Base-by-base conservation (phyloP, 2,888 invertebrate species). In the Stenoptilia bipunctidactyla region DNA sequence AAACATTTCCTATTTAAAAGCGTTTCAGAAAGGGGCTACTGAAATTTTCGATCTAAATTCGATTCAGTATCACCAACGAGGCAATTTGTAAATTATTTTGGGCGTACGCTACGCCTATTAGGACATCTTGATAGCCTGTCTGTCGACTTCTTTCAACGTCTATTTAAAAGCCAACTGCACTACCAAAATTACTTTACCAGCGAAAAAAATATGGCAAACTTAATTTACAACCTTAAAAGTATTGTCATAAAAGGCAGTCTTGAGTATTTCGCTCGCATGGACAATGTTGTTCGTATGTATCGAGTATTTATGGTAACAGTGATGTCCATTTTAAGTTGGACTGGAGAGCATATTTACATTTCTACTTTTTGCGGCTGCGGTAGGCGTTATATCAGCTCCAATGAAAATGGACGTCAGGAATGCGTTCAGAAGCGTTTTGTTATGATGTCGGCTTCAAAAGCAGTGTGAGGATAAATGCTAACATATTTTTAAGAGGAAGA, bases 121-220 rank as follows among this genome's bases (percentile, higher is more conserved):
- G 80, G 62, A 69, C 64, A 63, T 69, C 80, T 75, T 80, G 82
- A 82, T 77, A 68, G 75, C 68, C 12, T 73, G 73, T 63, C 80
- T 67, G 77, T 77, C 74, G 62, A 69, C 68, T 76, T 79, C 80
- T 83, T 80, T 83, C 83, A 80, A 64, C 83, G 51, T 80, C 71
- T 80, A 77, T 82, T 82, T 83, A 77, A 83, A 77, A 79, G 73
- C 75, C 57, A 66, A 66, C 40, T 36, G 27, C 41, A 38, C 37
- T 2, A 36, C 15, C 36, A 45, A 15, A 3, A 14, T n/a, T n/a
- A n/a, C n/a, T 37, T 27, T 42, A 39, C 25, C 53, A 27, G n/a
- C n/a, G n/a, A n/a, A n/a, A n/a, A n/a, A n/a, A n/a, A n/a, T n/a
- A n/a, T n/a, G n/a, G n/a, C n/a, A n/a, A 51, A 49, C 46, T 49